These are phyloP conservation scores for Troides helena DNA, from an alignment of 2,888 invertebrate genomes.

Conservation along the genomic window DNA sequence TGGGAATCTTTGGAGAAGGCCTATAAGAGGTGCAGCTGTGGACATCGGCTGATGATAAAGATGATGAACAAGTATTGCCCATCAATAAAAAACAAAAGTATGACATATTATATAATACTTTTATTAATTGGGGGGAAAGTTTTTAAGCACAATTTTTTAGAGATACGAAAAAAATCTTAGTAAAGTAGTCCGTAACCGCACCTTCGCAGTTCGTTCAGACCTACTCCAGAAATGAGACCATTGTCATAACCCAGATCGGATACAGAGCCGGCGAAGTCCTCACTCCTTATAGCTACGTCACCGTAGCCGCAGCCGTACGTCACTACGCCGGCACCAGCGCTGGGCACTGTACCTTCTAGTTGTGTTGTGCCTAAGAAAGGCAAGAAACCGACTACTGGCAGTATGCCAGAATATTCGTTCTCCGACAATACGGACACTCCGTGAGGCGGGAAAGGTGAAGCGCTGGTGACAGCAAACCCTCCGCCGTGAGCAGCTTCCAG, in stretches of 20 bases:
- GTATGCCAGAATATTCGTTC: conserved; percentile 40
- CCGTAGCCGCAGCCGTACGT: conserved; percentile 35
- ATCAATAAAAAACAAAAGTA: too few species aligned
- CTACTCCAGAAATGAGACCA: neutral
- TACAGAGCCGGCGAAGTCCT: conserved; percentile 11
- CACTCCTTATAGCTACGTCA: conserved; percentile 30
- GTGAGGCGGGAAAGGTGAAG: conserved; percentile 9
- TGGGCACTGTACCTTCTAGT: conserved; percentile 33
- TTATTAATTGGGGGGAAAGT: too few species aligned
- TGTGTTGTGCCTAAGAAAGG: conserved; percentile 35
- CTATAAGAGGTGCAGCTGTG: too few species aligned
- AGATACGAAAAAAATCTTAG: too few species aligned
- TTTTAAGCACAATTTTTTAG: too few species aligned
- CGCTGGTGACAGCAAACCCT: conserved; percentile 20
- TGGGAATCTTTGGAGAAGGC: too few species aligned
- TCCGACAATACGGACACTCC: conserved; percentile 35
- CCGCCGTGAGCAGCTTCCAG: conserved; percentile 12
- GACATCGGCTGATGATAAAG: too few species aligned
- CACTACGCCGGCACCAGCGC: conserved; percentile 33
- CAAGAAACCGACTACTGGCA: conserved; percentile 38
- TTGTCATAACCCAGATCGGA: neutral
- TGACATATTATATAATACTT: too few species aligned
- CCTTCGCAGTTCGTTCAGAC: conserved; percentile 3
- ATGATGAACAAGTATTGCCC: too few species aligned
- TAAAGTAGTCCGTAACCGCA: conserved; percentile 3